Evolutionary conservation across 2,888 invertebrate species (phyloP).

Genomic region (Alsophila aescularia): DNA sequence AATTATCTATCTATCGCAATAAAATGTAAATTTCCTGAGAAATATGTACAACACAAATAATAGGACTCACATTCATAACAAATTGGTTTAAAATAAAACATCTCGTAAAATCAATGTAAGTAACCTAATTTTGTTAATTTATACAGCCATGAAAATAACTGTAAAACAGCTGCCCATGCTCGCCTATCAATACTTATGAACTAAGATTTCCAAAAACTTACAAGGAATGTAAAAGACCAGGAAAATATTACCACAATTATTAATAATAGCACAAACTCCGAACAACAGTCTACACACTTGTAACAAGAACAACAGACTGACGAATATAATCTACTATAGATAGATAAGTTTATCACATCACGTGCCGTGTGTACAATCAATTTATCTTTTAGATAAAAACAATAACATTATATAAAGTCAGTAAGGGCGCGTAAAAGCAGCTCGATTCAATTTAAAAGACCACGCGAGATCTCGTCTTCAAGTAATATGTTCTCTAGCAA

Average conservation of each 20-base stretch:
- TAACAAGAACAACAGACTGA: constrained; percentile 40
- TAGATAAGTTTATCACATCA: constrained; percentile 18
- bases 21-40: not conserved
- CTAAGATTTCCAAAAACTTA: constrained; percentile 38
- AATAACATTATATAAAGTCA: constrained; percentile 29
- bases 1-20: not conserved
- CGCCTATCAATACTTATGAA: not conserved
- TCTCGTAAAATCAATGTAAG: not conserved
- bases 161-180: too few relatives aligned
- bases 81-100: not conserved
- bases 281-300: constrained; percentile 33
- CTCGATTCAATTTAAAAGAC: not conserved
- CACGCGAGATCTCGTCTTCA: not conserved
- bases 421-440: constrained; percentile 5
- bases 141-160: too few relatives aligned
- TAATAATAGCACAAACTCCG: constrained; percentile 8
- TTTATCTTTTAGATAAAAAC: constrained; percentile 41
- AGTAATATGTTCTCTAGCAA: not conserved
- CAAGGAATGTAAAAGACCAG: constrained; percentile 43
- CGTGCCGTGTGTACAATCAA: constrained; percentile 36
- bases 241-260: constrained; percentile 7
- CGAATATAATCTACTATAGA: constrained; percentile 22
- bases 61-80: not conserved
- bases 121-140: too few relatives aligned
- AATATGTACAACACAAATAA: not conserved